phyloP scores from a whole-genome alignment of 2,113 vertebrate genomes.

The Phoxinus phoxinus region DNA sequence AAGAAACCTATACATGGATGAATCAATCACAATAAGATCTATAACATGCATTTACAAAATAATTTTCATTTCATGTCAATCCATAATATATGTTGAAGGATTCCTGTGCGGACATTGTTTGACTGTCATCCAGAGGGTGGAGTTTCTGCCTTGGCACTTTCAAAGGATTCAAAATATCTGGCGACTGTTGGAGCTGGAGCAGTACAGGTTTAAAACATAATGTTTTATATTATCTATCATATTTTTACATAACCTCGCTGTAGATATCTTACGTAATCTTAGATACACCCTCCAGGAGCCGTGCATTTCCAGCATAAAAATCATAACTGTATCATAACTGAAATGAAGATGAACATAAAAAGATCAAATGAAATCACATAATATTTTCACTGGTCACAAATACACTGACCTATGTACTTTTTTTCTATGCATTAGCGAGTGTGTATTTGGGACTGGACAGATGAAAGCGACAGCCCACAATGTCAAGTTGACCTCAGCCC shows the following conservation, averaged over 20 bases:
- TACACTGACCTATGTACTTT: background rate
- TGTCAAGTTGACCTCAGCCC: constrained; percentile 77
- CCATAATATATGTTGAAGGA: constrained; percentile 68
- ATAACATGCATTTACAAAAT: background rate
- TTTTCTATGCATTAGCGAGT: constrained; percentile 73
- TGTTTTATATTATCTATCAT: background rate
- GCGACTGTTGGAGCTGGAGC: constrained; percentile 81
- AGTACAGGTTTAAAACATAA: constrained; percentile 79
- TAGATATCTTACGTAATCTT: background rate
- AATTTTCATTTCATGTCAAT: background rate
- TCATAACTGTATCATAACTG: too few relatives aligned
- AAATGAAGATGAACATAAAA: background rate
- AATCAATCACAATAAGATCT: background rate
- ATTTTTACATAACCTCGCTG: background rate
- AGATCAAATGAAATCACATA: background rate
- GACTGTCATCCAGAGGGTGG: constrained; percentile 77
- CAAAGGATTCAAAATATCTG: constrained; percentile 81
- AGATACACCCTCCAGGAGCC: background rate
- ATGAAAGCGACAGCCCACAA: constrained; percentile 66
- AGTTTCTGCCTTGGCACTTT: constrained; percentile 80
- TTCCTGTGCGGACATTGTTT: constrained; percentile 89
- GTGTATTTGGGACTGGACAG: constrained; percentile 91
- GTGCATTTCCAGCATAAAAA: background rate
- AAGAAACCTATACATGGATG: background rate
- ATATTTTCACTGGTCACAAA: background rate